phyloP scores from a whole-genome alignment of 2,797 vertebrate genomes.

The Potorous gilbertii region DNA sequence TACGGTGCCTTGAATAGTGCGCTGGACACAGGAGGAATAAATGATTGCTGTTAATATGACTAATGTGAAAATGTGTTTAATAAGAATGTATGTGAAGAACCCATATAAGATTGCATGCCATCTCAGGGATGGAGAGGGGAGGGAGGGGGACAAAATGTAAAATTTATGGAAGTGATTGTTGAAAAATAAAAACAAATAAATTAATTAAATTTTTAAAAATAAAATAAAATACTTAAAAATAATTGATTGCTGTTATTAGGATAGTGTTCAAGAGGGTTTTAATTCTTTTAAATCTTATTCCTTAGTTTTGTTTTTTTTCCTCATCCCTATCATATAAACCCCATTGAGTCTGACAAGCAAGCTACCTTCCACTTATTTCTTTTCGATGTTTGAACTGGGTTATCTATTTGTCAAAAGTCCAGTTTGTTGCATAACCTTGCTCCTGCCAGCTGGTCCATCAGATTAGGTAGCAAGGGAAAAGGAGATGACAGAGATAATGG shows the following conservation, averaged over 20 bases:
- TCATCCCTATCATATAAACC: background rate
- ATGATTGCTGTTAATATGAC: background rate
- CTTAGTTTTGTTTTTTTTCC: background rate
- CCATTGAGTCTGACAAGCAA: background rate
- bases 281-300: background rate
- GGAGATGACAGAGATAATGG: background rate
- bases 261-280: background rate
- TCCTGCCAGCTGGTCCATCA: background rate
- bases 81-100: no score
- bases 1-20: background rate
- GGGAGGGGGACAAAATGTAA: no score
- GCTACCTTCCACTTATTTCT: background rate
- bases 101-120: no score
- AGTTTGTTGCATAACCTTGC: background rate
- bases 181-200: no score
- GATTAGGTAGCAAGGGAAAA: background rate
- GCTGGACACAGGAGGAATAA: background rate
- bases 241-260: background rate
- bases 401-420: background rate
- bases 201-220: no score
- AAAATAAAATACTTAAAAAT: background rate
- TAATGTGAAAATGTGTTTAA: no score
- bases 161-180: no score
- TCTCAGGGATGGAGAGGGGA: no score
- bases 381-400: background rate